Conservation (phyloP, 2,888 invertebrate genomes). For the Drosophila recens region DNA sequence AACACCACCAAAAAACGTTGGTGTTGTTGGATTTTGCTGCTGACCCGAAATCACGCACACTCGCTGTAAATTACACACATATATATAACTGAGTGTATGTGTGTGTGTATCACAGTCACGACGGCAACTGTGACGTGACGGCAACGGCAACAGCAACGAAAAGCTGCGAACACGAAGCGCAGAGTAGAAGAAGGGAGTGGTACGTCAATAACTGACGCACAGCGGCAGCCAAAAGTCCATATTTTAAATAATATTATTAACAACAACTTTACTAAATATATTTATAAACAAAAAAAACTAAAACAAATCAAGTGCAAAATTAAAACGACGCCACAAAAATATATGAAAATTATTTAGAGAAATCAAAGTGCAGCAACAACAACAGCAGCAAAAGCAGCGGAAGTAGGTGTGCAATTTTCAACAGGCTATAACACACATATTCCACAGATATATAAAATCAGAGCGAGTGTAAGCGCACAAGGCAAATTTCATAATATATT, state of each 20-base stretch:
- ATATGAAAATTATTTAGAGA: constrained; percentile 1
- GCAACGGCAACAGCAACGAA: constrained; percentile 48
- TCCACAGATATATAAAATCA: constrained; percentile 8
- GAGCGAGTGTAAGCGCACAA: constrained; percentile 41
- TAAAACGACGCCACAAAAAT: constrained; percentile 24
- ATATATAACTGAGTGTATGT: not conserved
- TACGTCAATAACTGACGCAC: constrained; percentile 86
- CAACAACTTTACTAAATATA: constrained; percentile 43
- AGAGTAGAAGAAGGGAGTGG: constrained; percentile 86
- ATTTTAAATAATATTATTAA: constrained; percentile 50
- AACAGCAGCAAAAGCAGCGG: constrained; percentile 33
- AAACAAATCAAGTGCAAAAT: constrained; percentile 26
- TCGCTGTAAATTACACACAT: constrained; percentile 76
- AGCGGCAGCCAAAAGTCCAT: constrained; percentile 81
- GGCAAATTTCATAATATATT: constrained; percentile 1
- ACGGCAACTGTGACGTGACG: constrained; percentile 58
- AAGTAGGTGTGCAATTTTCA: constrained; percentile 58
- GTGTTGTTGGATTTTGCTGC: constrained; percentile 54
- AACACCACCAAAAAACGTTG: constrained; percentile 41
- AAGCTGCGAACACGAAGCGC: constrained; percentile 73
- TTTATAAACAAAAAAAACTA: constrained; percentile 34
- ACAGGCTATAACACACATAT: constrained; percentile 35
- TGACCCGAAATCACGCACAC: constrained; percentile 79
- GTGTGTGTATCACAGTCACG: constrained; percentile 47
- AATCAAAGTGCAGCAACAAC: constrained; percentile 27